Evolutionary conservation across 2,797 vertebrate species (phyloP).

Genomic region (Amazona ochrocephala): DNA sequence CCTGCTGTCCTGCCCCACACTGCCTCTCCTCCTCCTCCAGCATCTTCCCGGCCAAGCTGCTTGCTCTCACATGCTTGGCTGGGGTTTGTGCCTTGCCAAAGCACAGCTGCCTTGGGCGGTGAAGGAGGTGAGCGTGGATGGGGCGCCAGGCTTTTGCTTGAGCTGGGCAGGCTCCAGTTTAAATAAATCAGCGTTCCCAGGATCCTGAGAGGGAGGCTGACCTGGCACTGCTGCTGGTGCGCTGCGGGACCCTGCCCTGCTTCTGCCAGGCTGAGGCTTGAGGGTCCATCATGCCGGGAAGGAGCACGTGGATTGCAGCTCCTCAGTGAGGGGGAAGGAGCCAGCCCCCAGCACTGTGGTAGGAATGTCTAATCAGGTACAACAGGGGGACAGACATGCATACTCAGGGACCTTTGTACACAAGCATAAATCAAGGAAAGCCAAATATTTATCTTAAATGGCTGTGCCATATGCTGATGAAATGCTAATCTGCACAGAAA

Average conservation of each 20-base stretch:
- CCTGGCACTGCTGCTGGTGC: rapidly evolving
- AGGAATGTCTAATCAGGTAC: slow-evolving; percentile 7
- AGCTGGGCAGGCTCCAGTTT: neutral
- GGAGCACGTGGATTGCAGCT: neutral
- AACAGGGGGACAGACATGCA: slow-evolving; percentile 6
- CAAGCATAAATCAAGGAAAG: slow-evolving; percentile 31
- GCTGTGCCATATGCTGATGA: slow-evolving; percentile 50
- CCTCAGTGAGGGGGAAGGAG: rapidly evolving
- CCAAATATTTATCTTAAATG: slow-evolving; percentile 63
- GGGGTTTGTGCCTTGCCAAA: neutral
- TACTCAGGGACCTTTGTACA: slow-evolving; percentile 12
- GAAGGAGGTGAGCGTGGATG: rapidly evolving
- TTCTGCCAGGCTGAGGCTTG: neutral
- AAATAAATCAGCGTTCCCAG: neutral
- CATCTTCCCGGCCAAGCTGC: neutral
- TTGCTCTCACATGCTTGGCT: neutral
- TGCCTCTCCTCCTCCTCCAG: neutral
- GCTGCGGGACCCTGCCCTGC: neutral
- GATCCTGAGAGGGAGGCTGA: neutral
- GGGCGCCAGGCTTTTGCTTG: neutral
- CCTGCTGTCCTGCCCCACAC: rapidly evolving
- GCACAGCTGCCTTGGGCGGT: neutral
- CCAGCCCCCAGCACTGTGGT: neutral
- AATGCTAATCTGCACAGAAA: slow-evolving; percentile 29
- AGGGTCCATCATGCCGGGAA: neutral